A percentile compares a stretch with the other conserved stretches of the same genome.
Evolutionary conservation across 2,888 invertebrate genomes (phyloP).

Genomic region (Eudasyphora cyanicolor): DNA sequence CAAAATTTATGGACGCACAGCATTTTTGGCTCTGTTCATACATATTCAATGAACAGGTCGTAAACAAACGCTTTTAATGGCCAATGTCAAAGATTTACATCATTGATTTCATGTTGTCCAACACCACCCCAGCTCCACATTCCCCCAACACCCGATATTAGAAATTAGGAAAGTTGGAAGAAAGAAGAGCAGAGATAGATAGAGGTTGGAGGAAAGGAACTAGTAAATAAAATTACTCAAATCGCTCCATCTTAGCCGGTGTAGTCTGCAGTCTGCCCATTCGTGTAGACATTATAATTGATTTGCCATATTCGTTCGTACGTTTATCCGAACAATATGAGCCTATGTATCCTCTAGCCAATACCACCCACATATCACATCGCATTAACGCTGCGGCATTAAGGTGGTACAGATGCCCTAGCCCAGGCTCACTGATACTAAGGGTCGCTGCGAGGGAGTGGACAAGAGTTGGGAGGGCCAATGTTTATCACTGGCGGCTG

Average conservation of each 20-base stretch:
- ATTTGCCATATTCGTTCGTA: slow-evolving; percentile 31
- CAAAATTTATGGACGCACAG: background rate
- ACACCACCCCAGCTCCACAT: background rate
- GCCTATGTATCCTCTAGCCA: background rate
- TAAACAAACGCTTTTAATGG: slow-evolving; percentile 28
- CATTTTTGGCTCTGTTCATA: background rate
- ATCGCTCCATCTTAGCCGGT: background rate
- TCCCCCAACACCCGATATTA: background rate
- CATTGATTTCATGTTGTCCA: slow-evolving; percentile 2
- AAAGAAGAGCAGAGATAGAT: background rate
- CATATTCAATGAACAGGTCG: slow-evolving; percentile 23
- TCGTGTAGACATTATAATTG: slow-evolving; percentile 42
- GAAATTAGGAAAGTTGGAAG: background rate
- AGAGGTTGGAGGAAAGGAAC: background rate
- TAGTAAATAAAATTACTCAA: slow-evolving; percentile 22
- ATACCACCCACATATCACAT: background rate
- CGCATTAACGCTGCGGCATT: background rate
- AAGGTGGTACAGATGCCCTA: background rate
- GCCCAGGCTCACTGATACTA: too few relatives aligned
- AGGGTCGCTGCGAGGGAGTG: background rate
- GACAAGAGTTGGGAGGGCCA: background rate
- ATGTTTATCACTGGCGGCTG: slow-evolving; percentile 43
- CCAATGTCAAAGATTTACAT: background rate
- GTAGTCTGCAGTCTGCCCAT: background rate
- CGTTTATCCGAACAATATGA: slow-evolving; percentile 3